phyloP scores from a whole-genome alignment of 2,888 invertebrate genomes.

The Spodoptera picta region DNA sequence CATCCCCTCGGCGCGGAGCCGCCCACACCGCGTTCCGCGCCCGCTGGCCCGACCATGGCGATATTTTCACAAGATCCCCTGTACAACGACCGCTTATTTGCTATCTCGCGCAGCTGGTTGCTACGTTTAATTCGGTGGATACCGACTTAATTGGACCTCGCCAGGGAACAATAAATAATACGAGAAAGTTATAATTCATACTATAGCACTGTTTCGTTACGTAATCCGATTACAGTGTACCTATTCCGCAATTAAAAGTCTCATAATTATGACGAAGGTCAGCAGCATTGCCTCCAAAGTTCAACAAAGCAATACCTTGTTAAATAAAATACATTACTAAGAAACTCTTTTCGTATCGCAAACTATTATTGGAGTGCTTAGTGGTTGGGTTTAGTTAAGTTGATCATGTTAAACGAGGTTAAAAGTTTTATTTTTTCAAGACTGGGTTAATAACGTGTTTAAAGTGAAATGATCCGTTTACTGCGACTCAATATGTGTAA shows the following conservation, averaged over 20 bases:
- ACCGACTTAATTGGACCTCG: constrained; percentile 61
- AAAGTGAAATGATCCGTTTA: constrained; percentile 51
- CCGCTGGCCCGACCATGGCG: constrained; percentile 47
- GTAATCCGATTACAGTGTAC: constrained; percentile 37
- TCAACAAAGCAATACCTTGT: constrained; percentile 26
- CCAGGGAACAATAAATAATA: constrained; percentile 58
- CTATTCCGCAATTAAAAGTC: constrained; percentile 21
- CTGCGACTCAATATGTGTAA: constrained; percentile 26
- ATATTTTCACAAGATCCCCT: constrained; percentile 61
- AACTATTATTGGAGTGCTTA: constrained; percentile 45
- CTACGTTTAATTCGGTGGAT: constrained; percentile 57
- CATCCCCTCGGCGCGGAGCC: constrained; percentile 34
- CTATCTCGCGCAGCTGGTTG: constrained; percentile 59
- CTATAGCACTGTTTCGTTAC: constrained; percentile 46
- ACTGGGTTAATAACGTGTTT: constrained; percentile 44
- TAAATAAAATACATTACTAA: constrained; percentile 28
- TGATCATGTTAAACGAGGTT: constrained; percentile 23
- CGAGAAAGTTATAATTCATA: constrained; percentile 58
- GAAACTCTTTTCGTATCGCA: constrained; percentile 23
- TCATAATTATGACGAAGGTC: constrained; percentile 32
- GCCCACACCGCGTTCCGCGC: constrained; percentile 41
- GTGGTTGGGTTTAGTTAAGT: constrained; percentile 41
- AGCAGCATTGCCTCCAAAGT: constrained; percentile 24
- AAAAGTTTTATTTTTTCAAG: constrained; percentile 36
- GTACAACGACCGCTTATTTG: constrained; percentile 50